These are phyloP conservation scores for Pongo abelii DNA, from an alignment of 2,113 vertebrate genomes.

Conservation along the genomic window DNA sequence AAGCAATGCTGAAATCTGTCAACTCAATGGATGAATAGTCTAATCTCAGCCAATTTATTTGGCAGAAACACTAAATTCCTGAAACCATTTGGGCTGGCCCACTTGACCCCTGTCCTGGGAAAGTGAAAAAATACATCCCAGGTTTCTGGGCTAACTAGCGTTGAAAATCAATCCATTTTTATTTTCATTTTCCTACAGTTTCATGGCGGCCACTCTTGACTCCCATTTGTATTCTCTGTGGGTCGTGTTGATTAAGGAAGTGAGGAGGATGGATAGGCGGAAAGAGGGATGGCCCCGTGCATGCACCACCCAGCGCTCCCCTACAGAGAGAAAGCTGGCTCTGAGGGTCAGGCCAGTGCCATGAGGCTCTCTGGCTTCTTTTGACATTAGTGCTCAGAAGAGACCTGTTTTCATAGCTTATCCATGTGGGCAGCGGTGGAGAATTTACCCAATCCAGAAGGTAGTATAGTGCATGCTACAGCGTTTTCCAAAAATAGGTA, in stretches of 20 bases:
- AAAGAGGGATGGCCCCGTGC: rapidly evolving
- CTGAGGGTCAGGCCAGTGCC: rapidly evolving
- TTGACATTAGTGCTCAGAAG: not conserved
- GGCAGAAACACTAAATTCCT: not conserved
- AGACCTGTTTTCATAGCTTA: not conserved
- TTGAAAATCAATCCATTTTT: not conserved
- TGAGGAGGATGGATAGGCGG: not conserved
- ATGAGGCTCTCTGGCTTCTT: not conserved
- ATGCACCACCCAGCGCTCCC: rapidly evolving
- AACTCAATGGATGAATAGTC: not conserved
- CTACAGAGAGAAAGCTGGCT: not conserved
- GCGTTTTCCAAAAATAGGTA: not conserved
- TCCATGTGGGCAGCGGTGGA: not conserved
- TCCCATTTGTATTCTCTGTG: not conserved
- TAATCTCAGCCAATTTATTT: not conserved
- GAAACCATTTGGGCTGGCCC: not conserved
- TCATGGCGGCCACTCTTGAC: not conserved
- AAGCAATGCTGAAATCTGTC: not conserved
- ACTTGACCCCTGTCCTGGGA: not conserved
- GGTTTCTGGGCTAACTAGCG: not conserved
- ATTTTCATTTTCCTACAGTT: not conserved
- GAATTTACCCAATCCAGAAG: not conserved
- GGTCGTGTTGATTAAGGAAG: not conserved
- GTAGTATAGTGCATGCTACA: not conserved
- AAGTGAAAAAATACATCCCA: not conserved